These are phyloP conservation scores for Mastomys natalensis DNA, from an alignment of 2,113 vertebrate species.

Conservation along the genomic window DNA sequence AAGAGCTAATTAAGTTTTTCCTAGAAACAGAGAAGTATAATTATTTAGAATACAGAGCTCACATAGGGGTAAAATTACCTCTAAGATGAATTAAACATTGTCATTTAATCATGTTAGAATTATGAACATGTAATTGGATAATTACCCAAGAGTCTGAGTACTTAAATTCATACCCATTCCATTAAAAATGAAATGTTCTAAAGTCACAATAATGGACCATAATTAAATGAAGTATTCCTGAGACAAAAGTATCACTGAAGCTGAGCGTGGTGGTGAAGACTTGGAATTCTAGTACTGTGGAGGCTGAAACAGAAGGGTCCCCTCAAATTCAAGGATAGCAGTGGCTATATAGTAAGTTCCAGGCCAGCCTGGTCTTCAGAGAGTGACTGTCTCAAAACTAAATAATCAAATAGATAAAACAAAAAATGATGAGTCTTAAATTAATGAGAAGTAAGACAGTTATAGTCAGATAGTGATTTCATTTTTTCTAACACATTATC, in stretches of 20 bases:
- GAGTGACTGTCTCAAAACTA: background rate
- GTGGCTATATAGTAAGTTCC: background rate
- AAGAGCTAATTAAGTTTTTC: constrained; percentile 43
- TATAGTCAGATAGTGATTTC: constrained; percentile 40
- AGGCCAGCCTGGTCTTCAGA: background rate
- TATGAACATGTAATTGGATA: constrained; percentile 63
- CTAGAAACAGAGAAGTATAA: constrained; percentile 46
- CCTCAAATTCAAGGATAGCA: background rate
- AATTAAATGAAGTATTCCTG: constrained; percentile 61
- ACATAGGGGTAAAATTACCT: constrained; percentile 56
- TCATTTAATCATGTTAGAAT: constrained; percentile 58
- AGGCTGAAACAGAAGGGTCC: background rate
- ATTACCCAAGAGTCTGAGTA: constrained; percentile 40
- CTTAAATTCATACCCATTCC: constrained; percentile 53
- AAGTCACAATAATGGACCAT: constrained; percentile 20
- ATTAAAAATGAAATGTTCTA: constrained; percentile 46
- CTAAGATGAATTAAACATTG: constrained; percentile 61
- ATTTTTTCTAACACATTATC: constrained; percentile 40
- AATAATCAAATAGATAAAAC: background rate
- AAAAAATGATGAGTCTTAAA: constrained; percentile 19
- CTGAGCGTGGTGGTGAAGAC: background rate
- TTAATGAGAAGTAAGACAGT: constrained; percentile 54
- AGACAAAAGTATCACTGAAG: constrained; percentile 53
- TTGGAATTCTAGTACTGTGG: no score
- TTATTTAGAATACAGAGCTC: constrained; percentile 41